phyloP scores from a whole-genome alignment of 2,113 vertebrate genomes.

The Excalfactoria chinensis region DNA sequence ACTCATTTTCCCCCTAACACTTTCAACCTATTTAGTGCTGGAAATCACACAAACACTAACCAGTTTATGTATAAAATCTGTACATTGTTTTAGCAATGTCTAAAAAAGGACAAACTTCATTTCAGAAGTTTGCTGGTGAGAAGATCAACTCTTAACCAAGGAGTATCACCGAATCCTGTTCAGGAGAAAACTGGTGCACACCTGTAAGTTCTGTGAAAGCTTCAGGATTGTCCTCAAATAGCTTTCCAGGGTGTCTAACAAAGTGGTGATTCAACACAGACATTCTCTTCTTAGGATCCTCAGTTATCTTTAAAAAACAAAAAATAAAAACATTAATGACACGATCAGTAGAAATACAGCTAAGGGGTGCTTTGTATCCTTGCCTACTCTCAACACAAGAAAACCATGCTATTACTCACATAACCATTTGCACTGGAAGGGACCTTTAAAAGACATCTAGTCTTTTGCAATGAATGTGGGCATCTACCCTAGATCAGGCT shows the following conservation, averaged over 20 bases:
- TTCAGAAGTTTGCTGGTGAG: not conserved
- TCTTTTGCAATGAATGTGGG: too few relatives aligned
- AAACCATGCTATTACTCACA: not conserved
- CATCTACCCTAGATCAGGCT: too few relatives aligned
- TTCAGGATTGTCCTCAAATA: slow-evolving; percentile 80
- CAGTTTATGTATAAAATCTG: not conserved
- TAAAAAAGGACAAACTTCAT: not conserved
- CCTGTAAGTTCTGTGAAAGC: slow-evolving; percentile 81
- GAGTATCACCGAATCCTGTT: not conserved
- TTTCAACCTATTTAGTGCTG: not conserved
- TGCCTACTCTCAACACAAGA: not conserved
- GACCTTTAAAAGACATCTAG: too few relatives aligned
- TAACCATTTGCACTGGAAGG: too few relatives aligned
- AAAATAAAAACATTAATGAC: not conserved
- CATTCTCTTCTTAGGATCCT: slow-evolving; percentile 84
- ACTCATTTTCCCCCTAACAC: not conserved
- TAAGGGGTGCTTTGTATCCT: not conserved
- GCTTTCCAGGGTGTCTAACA: slow-evolving; percentile 88
- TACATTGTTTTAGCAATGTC: not conserved
- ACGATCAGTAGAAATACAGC: not conserved
- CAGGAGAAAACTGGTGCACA: slow-evolving; percentile 54
- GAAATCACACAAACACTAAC: not conserved
- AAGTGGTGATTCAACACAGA: slow-evolving; percentile 91
- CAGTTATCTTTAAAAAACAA: slow-evolving; percentile 84
- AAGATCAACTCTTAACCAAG: not conserved